Percentiles rank a stretch among this genome's conserved stretches.
Evolutionary conservation across 2,113 vertebrate species (phyloP).

Genomic region (Gymnogyps californianus): DNA sequence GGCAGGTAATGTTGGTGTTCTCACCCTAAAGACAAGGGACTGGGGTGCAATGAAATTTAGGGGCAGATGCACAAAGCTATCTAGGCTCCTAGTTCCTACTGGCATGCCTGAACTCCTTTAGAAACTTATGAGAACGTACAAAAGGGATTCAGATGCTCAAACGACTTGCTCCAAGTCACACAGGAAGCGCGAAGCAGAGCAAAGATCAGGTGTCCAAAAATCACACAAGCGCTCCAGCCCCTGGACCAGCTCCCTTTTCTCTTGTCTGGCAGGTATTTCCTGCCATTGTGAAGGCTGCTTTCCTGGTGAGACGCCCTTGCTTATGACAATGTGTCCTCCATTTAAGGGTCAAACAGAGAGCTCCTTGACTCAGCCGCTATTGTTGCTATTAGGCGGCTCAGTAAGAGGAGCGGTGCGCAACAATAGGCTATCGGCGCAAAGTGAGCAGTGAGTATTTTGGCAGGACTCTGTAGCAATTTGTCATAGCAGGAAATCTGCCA

Average conservation of each 20-base stretch:
- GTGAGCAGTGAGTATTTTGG: neutral
- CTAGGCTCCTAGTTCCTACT: neutral
- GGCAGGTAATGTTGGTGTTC: neutral
- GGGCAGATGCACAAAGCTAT: neutral
- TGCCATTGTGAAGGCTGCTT: slow-evolving; percentile 2
- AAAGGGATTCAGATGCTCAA: neutral
- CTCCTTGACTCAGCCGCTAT: neutral
- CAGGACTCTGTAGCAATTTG: neutral
- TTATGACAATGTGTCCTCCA: neutral
- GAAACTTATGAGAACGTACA: neutral
- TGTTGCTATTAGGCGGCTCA: neutral
- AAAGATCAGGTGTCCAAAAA: slow-evolving; percentile 7
- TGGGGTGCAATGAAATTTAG: neutral
- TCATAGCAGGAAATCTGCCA: neutral
- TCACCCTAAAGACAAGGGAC: neutral
- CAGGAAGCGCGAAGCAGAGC: neutral
- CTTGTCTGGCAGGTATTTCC: slow-evolving; percentile 18
- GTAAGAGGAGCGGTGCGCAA: neutral
- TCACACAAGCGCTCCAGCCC: neutral
- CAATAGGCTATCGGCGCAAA: neutral
- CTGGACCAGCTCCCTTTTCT: neutral
- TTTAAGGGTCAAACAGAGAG: neutral
- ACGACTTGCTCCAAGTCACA: neutral
- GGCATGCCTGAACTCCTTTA: neutral
- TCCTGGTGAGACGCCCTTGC: slow-evolving; percentile 9